A percentile compares a stretch with the other conserved stretches of the same genome.
Evolutionary conservation across 1,140 invertebrate genomes (phyloP).

Genomic region (Caenorhabditis tropicalis): DNA sequence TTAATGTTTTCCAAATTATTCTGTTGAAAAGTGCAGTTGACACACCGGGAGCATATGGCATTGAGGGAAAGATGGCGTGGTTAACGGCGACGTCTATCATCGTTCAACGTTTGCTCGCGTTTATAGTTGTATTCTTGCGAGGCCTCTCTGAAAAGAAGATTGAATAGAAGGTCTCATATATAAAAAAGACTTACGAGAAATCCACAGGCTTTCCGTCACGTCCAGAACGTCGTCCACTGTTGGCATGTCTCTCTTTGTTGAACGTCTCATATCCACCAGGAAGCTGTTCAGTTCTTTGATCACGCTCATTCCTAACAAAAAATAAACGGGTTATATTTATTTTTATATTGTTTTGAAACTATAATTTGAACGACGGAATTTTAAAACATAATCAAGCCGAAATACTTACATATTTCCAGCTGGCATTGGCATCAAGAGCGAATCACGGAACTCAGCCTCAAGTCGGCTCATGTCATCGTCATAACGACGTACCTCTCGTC

Average conservation of each 20-base stretch:
- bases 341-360: no score
- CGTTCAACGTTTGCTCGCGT: slow-evolving; percentile 52
- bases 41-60: background rate
- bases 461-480: slow-evolving; percentile 59
- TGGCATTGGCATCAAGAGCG: slow-evolving; percentile 60
- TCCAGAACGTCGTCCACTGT: slow-evolving; percentile 51
- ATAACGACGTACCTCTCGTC: slow-evolving; percentile 49
- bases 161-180: background rate
- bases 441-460: slow-evolving; percentile 55
- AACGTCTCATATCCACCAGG: slow-evolving; percentile 60
- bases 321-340: background rate
- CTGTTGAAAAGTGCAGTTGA: background rate
- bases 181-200: slow-evolving; percentile 47
- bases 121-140: slow-evolving; percentile 61
- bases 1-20: background rate
- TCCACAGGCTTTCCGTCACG: slow-evolving; percentile 58
- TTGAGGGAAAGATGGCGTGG: background rate
- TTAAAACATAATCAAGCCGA: background rate
- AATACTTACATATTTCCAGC: slow-evolving; percentile 53
- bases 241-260: slow-evolving; percentile 52
- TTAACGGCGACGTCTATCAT: slow-evolving; percentile 28
- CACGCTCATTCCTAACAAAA: slow-evolving; percentile 48
- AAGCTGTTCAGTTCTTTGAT: slow-evolving; percentile 58
- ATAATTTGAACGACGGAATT: no score
- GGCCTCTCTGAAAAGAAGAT: slow-evolving; percentile 53